These are phyloP conservation scores for Agriopis leucophaearia DNA, from an alignment of 2,888 invertebrate genomes.

Conservation along the genomic window DNA sequence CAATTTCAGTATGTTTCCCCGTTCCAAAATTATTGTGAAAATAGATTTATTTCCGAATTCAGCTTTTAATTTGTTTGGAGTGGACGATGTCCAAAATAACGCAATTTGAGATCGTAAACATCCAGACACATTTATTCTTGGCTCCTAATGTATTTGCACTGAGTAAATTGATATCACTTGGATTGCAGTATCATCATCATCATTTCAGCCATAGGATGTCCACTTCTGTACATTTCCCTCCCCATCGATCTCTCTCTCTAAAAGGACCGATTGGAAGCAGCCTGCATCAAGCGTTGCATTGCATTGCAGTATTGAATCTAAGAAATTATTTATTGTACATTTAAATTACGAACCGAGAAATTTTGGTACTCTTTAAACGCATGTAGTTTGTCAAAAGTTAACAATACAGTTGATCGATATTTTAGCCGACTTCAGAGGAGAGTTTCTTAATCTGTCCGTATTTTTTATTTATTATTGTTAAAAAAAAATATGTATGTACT, in stretches of 20 bases:
- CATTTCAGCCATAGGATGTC: too few species aligned
- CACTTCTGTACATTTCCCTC: too few species aligned
- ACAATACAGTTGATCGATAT: too few species aligned
- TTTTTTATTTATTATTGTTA: too few species aligned
- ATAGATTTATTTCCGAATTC: conserved; percentile 8
- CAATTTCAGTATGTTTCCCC: not conserved
- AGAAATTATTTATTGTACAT: not conserved
- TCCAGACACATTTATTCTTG: conserved; percentile 36
- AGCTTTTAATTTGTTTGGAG: conserved; percentile 29
- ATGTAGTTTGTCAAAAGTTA: too few species aligned
- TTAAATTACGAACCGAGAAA: not conserved
- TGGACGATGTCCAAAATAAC: conserved; percentile 41
- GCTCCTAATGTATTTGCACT: conserved; percentile 31
- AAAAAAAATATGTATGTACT: too few species aligned
- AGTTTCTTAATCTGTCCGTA: too few species aligned
- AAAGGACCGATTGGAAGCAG: too few species aligned
- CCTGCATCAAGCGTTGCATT: too few species aligned
- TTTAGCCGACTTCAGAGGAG: too few species aligned
- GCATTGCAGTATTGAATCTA: conserved; percentile 24
- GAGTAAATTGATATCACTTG: conserved; percentile 29
- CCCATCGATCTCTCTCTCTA: too few species aligned
- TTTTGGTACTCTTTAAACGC: too few species aligned
- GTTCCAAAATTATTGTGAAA: not conserved
- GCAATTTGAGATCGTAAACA: conserved; percentile 43
- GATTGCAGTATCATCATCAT: conserved; percentile 25